Base-by-base conservation (phyloP, 2,888 invertebrate genomes). In the Acanthosepion esculentum region DNA sequence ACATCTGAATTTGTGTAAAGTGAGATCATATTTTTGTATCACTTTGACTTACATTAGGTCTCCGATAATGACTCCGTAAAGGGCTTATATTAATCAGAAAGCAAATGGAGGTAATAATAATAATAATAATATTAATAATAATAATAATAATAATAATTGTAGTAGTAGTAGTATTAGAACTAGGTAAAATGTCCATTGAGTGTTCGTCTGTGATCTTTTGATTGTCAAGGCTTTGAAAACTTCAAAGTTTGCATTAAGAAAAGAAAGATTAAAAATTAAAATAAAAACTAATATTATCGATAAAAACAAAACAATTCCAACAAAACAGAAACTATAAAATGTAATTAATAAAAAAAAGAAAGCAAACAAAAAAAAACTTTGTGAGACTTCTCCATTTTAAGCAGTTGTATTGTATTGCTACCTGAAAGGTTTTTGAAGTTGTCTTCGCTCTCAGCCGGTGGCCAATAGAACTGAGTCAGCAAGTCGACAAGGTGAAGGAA, bases 141-240 rank as follows among this genome's bases (percentile, higher is more conserved):
- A 91, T 91, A 91, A 91, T 91, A 91, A 91, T 91, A 33, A 29
- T 91, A 91, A 91, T 91, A 91, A 91, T 91, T n/a, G n/a, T 91
- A 91, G n/a, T 91, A n/a, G n/a, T 29, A 12, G 6, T 41, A n/a
- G 6, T 41, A n/a, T 18, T 91, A 20, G n/a, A 1, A 15, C 8
- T 50, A 12, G 50, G 50, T 7, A 50, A 50, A 50, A 50, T 50
- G 15, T 15, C 50, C 8, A 50, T 50, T 15, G 15, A 8, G 50
- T 0, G 50, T 50, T 1, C 8, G 50, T 15, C 50, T 50, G 50
- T 50, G 10, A 50, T 50, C 15, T 15, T 15, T 8, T 50, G 50
- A 15, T 50, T 50, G 50, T 50, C 50, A 50, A 15, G 8, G 23
- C 91, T 10, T 10, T 91, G 33, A 91, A 91, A 91, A 91, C 91